Evolutionary conservation across 2,888 invertebrate species (phyloP).

Genomic region (Sinotaia quadrata): DNA sequence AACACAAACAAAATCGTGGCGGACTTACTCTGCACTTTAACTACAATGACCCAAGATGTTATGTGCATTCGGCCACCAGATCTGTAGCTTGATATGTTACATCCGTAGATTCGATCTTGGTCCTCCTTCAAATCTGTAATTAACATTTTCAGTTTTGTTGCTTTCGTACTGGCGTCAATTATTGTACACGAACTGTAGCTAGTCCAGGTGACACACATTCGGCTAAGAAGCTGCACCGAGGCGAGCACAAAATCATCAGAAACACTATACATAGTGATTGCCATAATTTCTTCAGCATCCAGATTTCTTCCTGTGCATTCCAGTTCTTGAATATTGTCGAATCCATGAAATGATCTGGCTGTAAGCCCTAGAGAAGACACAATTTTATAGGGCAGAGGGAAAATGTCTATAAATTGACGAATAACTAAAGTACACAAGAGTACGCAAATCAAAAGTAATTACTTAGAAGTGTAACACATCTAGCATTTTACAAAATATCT

Average conservation of each 20-base stretch:
- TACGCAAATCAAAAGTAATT: no score
- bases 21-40: no score
- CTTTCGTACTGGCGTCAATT: background rate
- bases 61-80: background rate
- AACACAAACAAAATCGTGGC: no score
- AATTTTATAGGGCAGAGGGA: background rate
- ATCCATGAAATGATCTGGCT: slow-evolving; percentile 1
- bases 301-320: slow-evolving; percentile 12
- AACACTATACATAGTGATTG: slow-evolving; percentile 3
- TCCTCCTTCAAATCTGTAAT: background rate
- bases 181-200: slow-evolving; percentile 1
- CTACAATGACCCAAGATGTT: no score
- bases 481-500: no score
- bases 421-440: no score
- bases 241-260: background rate
- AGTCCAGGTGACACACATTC: slow-evolving; percentile 5
- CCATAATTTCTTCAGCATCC: slow-evolving; percentile 1
- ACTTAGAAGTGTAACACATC: no score
- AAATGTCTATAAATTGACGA: no score
- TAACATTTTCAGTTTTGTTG: background rate
- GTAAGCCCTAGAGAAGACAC: slow-evolving; percentile 1
- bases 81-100: slow-evolving; percentile 6
- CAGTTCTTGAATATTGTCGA: slow-evolving; percentile 7
- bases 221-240: background rate
- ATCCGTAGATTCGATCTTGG: slow-evolving; percentile 14